Evolutionary conservation across 2,113 vertebrate genomes (phyloP).

Genomic region (Melospiza melodia): DNA sequence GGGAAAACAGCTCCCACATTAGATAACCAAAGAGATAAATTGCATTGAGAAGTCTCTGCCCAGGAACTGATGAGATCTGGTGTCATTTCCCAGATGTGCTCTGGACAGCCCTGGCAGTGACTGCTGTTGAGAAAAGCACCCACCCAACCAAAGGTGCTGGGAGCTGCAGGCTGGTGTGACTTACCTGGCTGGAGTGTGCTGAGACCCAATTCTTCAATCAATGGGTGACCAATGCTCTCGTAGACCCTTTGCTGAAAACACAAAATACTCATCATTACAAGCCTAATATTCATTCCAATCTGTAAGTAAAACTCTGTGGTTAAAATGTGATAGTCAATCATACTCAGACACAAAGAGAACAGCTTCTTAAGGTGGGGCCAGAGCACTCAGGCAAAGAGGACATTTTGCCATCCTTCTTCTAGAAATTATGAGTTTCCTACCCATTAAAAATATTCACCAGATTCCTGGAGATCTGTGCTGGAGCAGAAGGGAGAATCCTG

Average conservation of each 20-base stretch:
- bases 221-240: background rate
- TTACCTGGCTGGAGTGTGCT: background rate
- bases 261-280: conserved; percentile 47
- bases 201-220: background rate
- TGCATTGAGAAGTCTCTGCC: background rate
- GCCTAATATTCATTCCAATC: background rate
- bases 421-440: background rate
- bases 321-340: background rate
- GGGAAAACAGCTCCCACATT: background rate
- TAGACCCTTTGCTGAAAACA: conserved; percentile 29
- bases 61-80: background rate
- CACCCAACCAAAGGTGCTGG: background rate
- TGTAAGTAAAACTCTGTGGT: background rate
- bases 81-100: background rate
- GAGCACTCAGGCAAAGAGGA: background rate
- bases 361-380: background rate
- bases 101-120: background rate
- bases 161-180: background rate
- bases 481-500: background rate
- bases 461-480: background rate
- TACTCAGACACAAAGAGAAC: background rate
- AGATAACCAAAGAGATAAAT: background rate
- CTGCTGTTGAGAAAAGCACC: background rate
- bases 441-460: background rate
- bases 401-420: background rate